Base-by-base conservation (phyloP, 2,888 invertebrate genomes). In the Drosophila hawaiiensis region DNA sequence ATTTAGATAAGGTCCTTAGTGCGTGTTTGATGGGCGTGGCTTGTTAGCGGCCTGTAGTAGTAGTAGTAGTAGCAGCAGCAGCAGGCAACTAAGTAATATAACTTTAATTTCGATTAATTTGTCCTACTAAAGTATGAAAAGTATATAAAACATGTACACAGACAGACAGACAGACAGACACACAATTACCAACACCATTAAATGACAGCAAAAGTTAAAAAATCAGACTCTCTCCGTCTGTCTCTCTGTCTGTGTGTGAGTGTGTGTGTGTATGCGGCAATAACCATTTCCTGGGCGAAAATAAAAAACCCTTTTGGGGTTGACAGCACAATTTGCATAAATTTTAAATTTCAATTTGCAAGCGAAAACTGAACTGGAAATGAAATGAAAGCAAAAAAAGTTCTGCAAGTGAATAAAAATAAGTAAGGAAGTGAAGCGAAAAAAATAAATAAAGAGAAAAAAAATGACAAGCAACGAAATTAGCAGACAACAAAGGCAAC, bases 271-370 rank as follows among this genome's bases (percentile, higher is more conserved):
- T 63, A 62, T 53, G 80, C 0, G 37, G 82, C 71, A 82, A 82
- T 82, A 80, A 78, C 82, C 80, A 80, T 80, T 82, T 80, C 78
- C 78, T 68, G 76, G 59, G 62, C 79, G 81, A n/a, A 66, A 64
- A 67, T 47, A 47, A 68, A 58, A 58, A 58, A 75, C 75, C 84
- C 82, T 70, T 84, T 88, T 61, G 67, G 78, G 80, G 83, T 84
- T 89, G 85, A 87, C 90, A 89, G 84, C 72, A 79, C 68, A 80
- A 90, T 90, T 88, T 88, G 87, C 91, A 88, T 88, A 88, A 86
- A 88, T 90, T 88, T 88, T 90, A 88, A 88, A 88, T 88, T 88
- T 88, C 88, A 88, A 88, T 88, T 88, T 88, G 91, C 89, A 74
- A 73, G 52, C 63, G 53, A 69, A 81, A 80, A 82, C 55, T 80